A percentile compares a stretch with the other conserved stretches of the same genome.
phyloP scores from a whole-genome alignment of 2,888 invertebrate genomes.

The Agapostemon virescens region DNA sequence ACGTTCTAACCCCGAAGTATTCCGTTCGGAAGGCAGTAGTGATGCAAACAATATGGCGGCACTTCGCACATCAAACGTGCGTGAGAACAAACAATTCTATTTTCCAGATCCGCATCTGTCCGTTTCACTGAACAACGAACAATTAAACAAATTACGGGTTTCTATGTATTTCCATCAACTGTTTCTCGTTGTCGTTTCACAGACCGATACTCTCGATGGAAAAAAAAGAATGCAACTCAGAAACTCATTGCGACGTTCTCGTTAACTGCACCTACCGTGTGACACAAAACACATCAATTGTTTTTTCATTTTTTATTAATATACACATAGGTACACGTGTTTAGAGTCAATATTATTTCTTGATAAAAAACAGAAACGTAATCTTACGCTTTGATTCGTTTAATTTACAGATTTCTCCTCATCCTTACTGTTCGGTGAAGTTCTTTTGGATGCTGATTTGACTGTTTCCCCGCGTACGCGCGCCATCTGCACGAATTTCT shows the following conservation, averaged over 20 bases:
- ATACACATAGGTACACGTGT: neutral
- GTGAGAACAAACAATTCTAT: slow-evolving; percentile 28
- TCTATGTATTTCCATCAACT: neutral
- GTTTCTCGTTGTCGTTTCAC: neutral
- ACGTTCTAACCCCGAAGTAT: slow-evolving; percentile 45
- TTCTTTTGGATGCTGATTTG: slow-evolving; percentile 17
- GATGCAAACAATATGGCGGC: slow-evolving; percentile 57
- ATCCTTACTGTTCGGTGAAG: neutral
- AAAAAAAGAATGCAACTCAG: neutral
- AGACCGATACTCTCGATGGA: too few species aligned
- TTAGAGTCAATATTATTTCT: neutral
- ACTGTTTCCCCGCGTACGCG: slow-evolving; percentile 24
- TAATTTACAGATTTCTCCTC: neutral
- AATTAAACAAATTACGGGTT: slow-evolving; percentile 2
- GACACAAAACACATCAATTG: slow-evolving; percentile 1
- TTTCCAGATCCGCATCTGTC: slow-evolving; percentile 12
- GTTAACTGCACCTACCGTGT: slow-evolving; percentile 23
- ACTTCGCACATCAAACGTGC: neutral
- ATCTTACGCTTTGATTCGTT: neutral
- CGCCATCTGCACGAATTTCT: slow-evolving; percentile 7
- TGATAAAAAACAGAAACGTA: neutral
- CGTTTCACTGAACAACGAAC: slow-evolving; percentile 19
- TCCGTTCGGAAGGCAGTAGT: slow-evolving; percentile 45
- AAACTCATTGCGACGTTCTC: neutral
- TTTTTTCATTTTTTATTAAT: slow-evolving; percentile 12